Base-by-base conservation (phyloP, 2,113 vertebrate species). In the Platanista minor region DNA sequence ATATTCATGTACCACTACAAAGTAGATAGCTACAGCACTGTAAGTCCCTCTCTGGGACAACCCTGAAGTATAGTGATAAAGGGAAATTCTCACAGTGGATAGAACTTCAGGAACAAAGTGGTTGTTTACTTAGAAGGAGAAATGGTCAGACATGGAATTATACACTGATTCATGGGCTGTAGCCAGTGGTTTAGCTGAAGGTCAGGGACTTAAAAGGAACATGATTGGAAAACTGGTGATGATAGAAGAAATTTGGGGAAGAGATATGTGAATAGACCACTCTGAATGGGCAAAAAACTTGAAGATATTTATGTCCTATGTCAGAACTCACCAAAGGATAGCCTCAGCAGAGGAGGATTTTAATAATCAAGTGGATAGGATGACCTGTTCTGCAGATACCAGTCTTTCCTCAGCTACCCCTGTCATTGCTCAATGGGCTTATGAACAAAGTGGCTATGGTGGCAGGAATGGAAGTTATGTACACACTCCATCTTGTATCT, bases 391-490 rank as follows among this genome's bases (percentile, higher is more conserved):
- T 36, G 33, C 25, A 21, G 12, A 0, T 25, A 15, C 49, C 21
- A 25, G 77, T 25, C 8, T 25, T 54, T 36, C 33, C 77, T 57
- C 49, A 36, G 21, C 33, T 33, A 25, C 12, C 17, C 8, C 49
- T 57, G 49, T 36, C 49, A 57, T 57, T 54, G 20, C 33, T 57
- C 77, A 25, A 52, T 57, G 49, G 20, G 49, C 12, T 36, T 12
- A 23, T 54, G 49, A 57, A 25, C 3, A 36, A 80, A 78, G 11
- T 2, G 3, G 31, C 46, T 46, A 39, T 49, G 31, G 75, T 1
- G 31, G 3, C 31, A n/a, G 31, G 31, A 23, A 8, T 1, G 3
- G 18, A 54, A 13, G 31, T 21, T 3, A 2, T n/a, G 10, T 7
- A 64, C 31, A 2, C 5, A 41, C 18, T 57, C 10, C 17, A 0